A percentile compares a stretch with the other conserved stretches of the same genome.
These are phyloP conservation scores for Diadumene lineata DNA, from an alignment of 92 coral and sea anemone genomes.

Conservation along the genomic window DNA sequence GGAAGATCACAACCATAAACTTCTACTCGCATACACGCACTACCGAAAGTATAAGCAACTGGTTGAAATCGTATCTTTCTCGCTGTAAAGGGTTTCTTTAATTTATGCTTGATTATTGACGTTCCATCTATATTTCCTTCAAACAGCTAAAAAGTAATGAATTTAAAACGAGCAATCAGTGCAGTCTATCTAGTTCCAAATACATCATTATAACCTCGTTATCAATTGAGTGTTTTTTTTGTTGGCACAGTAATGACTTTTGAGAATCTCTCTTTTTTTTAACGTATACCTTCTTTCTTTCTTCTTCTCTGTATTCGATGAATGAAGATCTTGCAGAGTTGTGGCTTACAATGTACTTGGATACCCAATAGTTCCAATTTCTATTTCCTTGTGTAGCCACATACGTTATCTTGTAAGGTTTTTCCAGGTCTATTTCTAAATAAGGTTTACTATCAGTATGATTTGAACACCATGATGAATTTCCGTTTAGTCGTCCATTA, in stretches of 20 bases:
- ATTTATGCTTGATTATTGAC: conserved; percentile 11
- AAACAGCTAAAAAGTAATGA: conserved; percentile 28
- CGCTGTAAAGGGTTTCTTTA: conserved; percentile 44
- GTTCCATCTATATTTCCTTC: conserved; percentile 25
- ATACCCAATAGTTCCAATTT: conserved; percentile 27
- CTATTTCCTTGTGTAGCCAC: conserved; percentile 56
- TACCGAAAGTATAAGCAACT: neutral
- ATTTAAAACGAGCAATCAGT: too few species aligned
- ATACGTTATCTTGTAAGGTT: conserved; percentile 26
- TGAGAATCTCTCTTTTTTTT: too few species aligned
- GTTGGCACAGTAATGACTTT: too few species aligned
- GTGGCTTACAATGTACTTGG: conserved; percentile 26
- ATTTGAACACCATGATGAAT: conserved; percentile 34
- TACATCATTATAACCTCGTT: too few species aligned
- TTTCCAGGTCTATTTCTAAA: conserved; percentile 39
- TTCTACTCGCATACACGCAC: conserved; percentile 46
- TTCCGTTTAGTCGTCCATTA: conserved; percentile 30
- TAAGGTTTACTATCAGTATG: neutral
- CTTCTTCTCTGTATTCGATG: conserved; percentile 26
- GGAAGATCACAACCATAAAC: conserved; percentile 57
- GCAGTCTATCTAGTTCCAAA: too few species aligned
- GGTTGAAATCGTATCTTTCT: conserved; percentile 26
- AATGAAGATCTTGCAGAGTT: conserved; percentile 16
- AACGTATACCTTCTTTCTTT: neutral
- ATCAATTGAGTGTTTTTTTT: too few species aligned